These are phyloP conservation scores for Rotaria magnacalcarata DNA, from an alignment of 2,888 invertebrate species.

Conservation along the genomic window DNA sequence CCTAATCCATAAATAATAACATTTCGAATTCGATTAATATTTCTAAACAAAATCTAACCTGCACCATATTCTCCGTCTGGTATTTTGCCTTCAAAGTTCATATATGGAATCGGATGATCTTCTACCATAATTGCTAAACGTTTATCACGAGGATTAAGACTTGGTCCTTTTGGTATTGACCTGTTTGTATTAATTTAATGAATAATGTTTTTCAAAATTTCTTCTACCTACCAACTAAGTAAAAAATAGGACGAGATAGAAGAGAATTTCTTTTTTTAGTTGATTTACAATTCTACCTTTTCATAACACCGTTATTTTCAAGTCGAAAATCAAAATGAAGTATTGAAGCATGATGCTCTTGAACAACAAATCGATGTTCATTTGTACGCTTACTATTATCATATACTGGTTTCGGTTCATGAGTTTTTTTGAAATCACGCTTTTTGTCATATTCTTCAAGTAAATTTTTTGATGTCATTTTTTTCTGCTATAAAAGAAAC, in stretches of 20 bases:
- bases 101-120: not conserved
- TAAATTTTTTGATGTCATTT: not conserved
- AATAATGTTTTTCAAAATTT: not conserved
- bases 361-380: conserved; percentile 8
- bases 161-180: not conserved
- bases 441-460: not conserved
- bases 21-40: not conserved
- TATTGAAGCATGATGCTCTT: not conserved
- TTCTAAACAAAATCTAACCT: not conserved
- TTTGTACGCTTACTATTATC: not conserved
- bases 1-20: not conserved
- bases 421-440: not conserved
- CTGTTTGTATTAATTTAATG: not conserved
- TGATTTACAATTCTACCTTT: not conserved
- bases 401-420: not conserved
- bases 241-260: not conserved
- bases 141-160: conserved; percentile 7
- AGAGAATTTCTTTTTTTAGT: no score
- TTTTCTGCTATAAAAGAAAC: not conserved
- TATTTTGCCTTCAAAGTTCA: not conserved
- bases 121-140: conserved; percentile 8
- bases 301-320: not conserved
- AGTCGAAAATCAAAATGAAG: conserved; percentile 13
- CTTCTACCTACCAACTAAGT: not conserved
- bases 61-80: not conserved